Conservation (phyloP, 2,113 vertebrate species). For the Upupa epops region DNA sequence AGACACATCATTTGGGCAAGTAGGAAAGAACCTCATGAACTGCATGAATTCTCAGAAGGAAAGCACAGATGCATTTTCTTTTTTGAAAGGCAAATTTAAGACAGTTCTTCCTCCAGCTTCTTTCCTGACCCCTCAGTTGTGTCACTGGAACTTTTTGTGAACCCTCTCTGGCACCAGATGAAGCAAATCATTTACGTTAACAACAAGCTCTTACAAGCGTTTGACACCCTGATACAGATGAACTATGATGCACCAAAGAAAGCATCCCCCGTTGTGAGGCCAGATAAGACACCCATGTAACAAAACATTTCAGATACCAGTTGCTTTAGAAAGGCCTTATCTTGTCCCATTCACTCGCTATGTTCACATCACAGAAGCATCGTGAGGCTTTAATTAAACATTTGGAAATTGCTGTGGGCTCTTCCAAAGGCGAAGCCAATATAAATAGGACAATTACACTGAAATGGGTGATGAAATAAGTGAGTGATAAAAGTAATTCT, state of each 20-base stretch:
- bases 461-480: constrained; percentile 38
- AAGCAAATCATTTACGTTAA: background rate
- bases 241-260: background rate
- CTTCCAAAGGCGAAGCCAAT: constrained; percentile 28
- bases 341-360: background rate
- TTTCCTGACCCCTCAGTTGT: background rate
- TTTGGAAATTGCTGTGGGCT: constrained; percentile 15
- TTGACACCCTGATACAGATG: background rate
- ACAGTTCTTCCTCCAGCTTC: background rate
- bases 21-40: background rate
- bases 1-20: background rate
- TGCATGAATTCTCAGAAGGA: background rate
- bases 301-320: background rate
- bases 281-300: background rate
- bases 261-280: background rate
- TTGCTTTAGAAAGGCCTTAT: background rate
- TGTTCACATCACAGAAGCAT: background rate
- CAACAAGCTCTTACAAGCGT: background rate
- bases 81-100: background rate
- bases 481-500: constrained; percentile 11
- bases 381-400: constrained; percentile 47
- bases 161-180: background rate
- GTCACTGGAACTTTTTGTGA: background rate
- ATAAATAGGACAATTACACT: constrained; percentile 36
- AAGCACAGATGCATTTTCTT: background rate